phyloP scores from a whole-genome alignment of 2,888 invertebrate genomes.

The Agriotes lineatus region DNA sequence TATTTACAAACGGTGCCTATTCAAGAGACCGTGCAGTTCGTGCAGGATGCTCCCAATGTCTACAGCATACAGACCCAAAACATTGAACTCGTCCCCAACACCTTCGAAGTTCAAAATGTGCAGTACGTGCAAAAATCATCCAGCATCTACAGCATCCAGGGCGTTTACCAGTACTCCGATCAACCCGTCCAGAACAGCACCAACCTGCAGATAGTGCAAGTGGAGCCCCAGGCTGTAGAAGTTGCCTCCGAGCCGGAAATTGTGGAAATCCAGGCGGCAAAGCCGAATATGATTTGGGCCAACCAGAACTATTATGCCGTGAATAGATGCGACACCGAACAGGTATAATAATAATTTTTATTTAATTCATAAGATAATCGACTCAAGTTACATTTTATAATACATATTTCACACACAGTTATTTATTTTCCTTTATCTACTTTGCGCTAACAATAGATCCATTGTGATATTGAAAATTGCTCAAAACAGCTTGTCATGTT shows the following conservation, averaged over 20 bases:
- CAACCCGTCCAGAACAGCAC: not conserved
- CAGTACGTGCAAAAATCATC: constrained; percentile 20
- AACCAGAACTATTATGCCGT: constrained; percentile 60
- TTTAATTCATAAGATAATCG: no score
- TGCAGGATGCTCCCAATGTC: constrained; percentile 10
- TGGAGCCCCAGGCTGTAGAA: not conserved
- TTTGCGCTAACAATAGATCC: no score
- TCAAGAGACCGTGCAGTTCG: constrained; percentile 18
- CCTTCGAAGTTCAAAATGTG: constrained; percentile 12
- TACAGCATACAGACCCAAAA: constrained; percentile 24
- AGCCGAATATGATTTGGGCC: constrained; percentile 50
- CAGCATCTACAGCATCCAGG: constrained; percentile 32
- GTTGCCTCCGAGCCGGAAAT: not conserved
- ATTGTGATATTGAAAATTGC: no score
- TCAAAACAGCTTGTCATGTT: no score
- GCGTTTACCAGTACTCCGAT: constrained; percentile 19
- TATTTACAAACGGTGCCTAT: constrained; percentile 33
- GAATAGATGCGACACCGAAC: constrained; percentile 55
- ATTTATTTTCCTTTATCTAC: no score
- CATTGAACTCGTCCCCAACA: not conserved
- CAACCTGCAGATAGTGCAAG: not conserved
- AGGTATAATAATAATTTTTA: no score
- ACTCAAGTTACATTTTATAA: no score
- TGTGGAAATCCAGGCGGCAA: constrained; percentile 11
- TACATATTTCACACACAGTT: no score